phyloP scores from a whole-genome alignment of 2,888 invertebrate species.

The Gastrophysa polygoni region DNA sequence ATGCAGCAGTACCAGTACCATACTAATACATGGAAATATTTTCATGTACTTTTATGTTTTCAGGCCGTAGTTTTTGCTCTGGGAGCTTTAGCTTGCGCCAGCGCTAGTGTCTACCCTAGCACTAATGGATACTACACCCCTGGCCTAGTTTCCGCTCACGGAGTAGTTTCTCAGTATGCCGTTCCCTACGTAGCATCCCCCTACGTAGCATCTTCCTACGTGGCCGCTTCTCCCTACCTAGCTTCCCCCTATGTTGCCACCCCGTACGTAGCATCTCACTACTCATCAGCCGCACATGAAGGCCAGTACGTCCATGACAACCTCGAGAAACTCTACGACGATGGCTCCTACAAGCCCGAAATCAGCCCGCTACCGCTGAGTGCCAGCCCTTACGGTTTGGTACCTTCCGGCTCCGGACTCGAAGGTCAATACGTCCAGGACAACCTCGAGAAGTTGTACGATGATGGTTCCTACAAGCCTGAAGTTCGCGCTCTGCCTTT shows the following conservation, averaged over 20 bases:
- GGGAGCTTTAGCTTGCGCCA: constrained; percentile 39
- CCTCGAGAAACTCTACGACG: constrained; percentile 47
- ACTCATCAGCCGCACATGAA: constrained; percentile 38
- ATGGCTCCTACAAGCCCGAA: constrained; percentile 48
- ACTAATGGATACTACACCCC: constrained; percentile 24
- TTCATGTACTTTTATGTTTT: constrained; percentile 11
- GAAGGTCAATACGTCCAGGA: constrained; percentile 49
- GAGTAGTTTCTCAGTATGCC: constrained; percentile 11
- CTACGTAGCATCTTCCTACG: neutral
- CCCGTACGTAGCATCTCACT: constrained; percentile 31
- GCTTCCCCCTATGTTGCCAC: too few species aligned
- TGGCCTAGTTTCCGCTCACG: constrained; percentile 18
- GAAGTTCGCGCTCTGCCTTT: constrained; percentile 40
- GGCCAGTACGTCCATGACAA: constrained; percentile 47
- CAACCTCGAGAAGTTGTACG: constrained; percentile 46
- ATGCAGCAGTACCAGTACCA: too few species aligned
- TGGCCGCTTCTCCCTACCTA: neutral
- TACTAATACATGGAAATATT: too few species aligned
- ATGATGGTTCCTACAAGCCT: constrained; percentile 49
- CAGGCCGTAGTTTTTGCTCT: constrained; percentile 35
- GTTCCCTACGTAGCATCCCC: constrained; percentile 13
- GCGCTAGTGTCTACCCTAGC: constrained; percentile 35
- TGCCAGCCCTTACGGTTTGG: constrained; percentile 39
- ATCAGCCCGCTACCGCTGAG: constrained; percentile 35
- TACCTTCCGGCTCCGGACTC: constrained; percentile 43